Conservation (phyloP, 1,140 invertebrate species). For the Brachionus manjavacas region DNA sequence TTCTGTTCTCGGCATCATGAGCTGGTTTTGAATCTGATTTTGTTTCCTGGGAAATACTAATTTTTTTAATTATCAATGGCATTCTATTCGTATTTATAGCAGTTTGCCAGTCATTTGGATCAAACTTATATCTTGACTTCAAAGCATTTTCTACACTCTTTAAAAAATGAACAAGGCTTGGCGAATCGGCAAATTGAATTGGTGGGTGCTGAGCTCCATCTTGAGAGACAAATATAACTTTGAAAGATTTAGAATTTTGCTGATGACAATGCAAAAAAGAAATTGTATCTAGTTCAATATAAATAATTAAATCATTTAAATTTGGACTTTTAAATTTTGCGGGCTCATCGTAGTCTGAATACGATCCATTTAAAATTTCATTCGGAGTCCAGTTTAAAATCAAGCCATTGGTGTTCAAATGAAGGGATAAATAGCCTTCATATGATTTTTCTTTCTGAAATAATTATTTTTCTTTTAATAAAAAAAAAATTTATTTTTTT, state of each 20-base stretch:
- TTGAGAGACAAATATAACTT: slow-evolving; percentile 2
- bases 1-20: not conserved
- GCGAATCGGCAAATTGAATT: not conserved
- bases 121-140: not conserved
- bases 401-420: slow-evolving; percentile 66
- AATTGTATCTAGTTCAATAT: slow-evolving; percentile 77
- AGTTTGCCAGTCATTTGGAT: not conserved
- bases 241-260: slow-evolving; percentile 61
- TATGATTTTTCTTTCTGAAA: slow-evolving; percentile 52
- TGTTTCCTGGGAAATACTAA: not conserved
- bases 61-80: not conserved
- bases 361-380: slow-evolving; percentile 84
- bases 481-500: too few species aligned
- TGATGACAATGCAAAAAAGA: slow-evolving; percentile 86
- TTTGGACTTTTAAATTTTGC: not conserved
- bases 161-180: not conserved
- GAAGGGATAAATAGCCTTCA: slow-evolving; percentile 83
- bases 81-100: not conserved
- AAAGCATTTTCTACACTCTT: slow-evolving; percentile 6
- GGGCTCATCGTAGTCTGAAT: slow-evolving; percentile 48
- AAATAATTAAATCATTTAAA: slow-evolving; percentile 71
- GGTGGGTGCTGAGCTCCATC: slow-evolving; percentile 41
- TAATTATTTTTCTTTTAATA: not conserved
- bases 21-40: not conserved
- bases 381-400: slow-evolving; percentile 68